These are phyloP conservation scores for Oligia fasciuncula DNA, from an alignment of 2,888 invertebrate genomes.

Conservation along the genomic window DNA sequence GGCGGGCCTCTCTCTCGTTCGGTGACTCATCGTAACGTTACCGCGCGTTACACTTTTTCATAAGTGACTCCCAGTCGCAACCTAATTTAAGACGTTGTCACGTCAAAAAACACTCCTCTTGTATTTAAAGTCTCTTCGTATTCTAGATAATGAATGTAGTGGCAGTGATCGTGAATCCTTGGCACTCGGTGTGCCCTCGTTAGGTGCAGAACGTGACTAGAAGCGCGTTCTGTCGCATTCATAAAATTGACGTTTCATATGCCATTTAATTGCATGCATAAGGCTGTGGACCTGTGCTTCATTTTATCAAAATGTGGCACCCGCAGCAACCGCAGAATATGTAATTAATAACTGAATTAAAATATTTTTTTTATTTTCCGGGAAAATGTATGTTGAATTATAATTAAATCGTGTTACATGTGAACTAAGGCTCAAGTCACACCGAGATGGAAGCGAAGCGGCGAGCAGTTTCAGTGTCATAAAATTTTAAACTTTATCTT, in stretches of 20 bases:
- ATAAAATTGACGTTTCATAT: slow-evolving; percentile 20
- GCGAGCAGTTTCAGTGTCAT: no score
- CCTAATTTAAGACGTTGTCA: no score
- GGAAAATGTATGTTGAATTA: no score
- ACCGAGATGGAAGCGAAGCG: no score
- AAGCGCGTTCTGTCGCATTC: slow-evolving; percentile 34
- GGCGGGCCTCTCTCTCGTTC: no score
- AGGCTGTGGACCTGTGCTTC: not conserved
- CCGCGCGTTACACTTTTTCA: no score
- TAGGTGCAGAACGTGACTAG: slow-evolving; percentile 53
- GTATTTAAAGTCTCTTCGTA: slow-evolving; percentile 1
- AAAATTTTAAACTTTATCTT: no score
- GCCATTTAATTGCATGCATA: slow-evolving; percentile 23
- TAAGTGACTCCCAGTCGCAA: no score
- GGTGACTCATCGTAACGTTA: no score
- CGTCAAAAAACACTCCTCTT: no score
- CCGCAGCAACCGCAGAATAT: slow-evolving; percentile 13
- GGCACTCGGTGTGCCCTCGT: slow-evolving; percentile 47
- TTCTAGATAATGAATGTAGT: slow-evolving; percentile 32
- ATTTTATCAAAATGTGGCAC: slow-evolving; percentile 7
- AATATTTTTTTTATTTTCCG: slow-evolving; percentile 5
- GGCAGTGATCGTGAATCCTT: slow-evolving; percentile 49
- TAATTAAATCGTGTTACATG: not conserved
- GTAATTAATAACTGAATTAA: not conserved
- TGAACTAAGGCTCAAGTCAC: no score